Conservation (phyloP, 2,797 vertebrate genomes). For the Labeo calbasu region DNA sequence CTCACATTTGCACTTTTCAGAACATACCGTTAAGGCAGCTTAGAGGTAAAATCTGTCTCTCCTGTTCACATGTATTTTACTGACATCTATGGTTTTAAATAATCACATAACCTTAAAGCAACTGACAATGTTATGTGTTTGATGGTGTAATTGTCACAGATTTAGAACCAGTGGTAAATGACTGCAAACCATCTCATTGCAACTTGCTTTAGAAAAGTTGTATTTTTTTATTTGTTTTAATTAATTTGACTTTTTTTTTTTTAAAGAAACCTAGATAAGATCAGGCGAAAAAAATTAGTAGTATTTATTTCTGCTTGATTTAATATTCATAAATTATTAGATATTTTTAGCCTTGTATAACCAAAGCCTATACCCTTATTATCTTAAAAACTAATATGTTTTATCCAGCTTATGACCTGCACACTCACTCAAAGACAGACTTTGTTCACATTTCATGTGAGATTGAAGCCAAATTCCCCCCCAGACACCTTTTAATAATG, state of each 20-base stretch:
- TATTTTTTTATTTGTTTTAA: not conserved
- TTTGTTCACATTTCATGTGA: conserved; percentile 20
- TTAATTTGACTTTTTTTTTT: not conserved
- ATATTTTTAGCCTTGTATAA: no score
- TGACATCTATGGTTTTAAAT: conserved; percentile 14
- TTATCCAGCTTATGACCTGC: conserved; percentile 1
- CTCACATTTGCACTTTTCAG: conserved; percentile 49
- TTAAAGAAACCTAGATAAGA: conserved; percentile 2
- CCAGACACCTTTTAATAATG: conserved; percentile 10
- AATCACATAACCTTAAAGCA: conserved; percentile 27
- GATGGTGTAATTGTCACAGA: conserved; percentile 1
- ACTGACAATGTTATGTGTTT: conserved; percentile 26
- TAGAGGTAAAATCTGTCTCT: conserved; percentile 38
- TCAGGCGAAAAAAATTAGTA: conserved; percentile 1
- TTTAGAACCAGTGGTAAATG: not conserved
- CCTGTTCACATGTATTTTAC: conserved; percentile 30
- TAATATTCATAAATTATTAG: conserved; percentile 14
- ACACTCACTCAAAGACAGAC: not conserved
- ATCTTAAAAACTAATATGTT: not conserved
- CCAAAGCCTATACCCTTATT: not conserved
- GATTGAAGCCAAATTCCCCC: not conserved
- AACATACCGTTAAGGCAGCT: conserved; percentile 45
- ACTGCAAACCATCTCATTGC: not conserved
- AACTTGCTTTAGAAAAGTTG: conserved; percentile 11
- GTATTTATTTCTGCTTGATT: conserved; percentile 18